phyloP scores from a whole-genome alignment of 2,113 vertebrate genomes.

The Harpagus bidentatus region DNA sequence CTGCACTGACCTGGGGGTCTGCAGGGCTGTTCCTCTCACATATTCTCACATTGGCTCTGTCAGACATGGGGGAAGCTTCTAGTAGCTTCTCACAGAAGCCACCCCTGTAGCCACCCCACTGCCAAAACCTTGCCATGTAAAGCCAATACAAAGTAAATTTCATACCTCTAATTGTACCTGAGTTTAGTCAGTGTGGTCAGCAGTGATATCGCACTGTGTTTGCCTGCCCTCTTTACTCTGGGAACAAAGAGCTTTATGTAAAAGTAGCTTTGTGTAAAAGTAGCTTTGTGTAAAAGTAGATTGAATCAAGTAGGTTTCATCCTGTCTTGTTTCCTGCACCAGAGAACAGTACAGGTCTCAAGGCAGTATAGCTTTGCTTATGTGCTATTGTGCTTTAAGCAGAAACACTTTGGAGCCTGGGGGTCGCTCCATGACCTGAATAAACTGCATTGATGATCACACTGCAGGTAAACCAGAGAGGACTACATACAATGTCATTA shows the following conservation, averaged over 20 bases:
- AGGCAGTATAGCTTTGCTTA: not conserved
- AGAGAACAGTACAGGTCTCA: not conserved
- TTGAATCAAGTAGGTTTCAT: not conserved
- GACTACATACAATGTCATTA: not conserved
- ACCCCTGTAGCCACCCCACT: not conserved
- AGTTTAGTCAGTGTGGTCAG: not conserved
- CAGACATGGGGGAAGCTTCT: not conserved
- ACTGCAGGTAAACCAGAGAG: not conserved
- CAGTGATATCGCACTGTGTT: not conserved
- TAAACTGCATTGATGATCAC: not conserved
- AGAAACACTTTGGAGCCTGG: not conserved
- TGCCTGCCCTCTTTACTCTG: not conserved
- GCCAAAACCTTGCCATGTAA: not conserved
- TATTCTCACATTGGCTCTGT: not conserved
- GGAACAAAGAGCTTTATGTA: not conserved
- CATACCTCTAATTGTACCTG: not conserved
- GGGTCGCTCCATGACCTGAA: accelerated
- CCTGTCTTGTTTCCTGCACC: not conserved
- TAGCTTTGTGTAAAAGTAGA: not conserved
- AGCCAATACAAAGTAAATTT: not conserved
- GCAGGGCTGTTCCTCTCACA: not conserved
- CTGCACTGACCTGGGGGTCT: not conserved
- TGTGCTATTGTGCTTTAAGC: not conserved
- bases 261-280: not conserved
- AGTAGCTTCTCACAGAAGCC: not conserved